Percentiles rank a stretch among this genome's conserved stretches.
phyloP scores from a whole-genome alignment of 2,888 invertebrate species.

The Hydraecia micacea region DNA sequence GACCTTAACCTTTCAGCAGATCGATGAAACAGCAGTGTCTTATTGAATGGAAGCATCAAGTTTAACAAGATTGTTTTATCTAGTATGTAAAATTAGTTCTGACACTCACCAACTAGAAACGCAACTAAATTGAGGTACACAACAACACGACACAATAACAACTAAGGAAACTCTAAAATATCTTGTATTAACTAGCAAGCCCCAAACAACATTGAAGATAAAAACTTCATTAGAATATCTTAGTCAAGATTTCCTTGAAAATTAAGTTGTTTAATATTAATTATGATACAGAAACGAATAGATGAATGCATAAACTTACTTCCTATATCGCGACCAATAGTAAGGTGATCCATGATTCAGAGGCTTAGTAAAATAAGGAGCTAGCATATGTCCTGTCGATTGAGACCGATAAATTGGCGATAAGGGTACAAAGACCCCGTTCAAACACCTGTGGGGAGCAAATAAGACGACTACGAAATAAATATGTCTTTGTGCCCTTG shows the following conservation, averaged over 20 bases:
- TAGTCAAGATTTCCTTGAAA: conserved; percentile 42
- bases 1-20: conserved; percentile 17
- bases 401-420: conserved; percentile 19
- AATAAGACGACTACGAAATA: conserved; percentile 3
- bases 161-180: conserved; percentile 20
- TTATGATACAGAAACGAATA: conserved; percentile 8
- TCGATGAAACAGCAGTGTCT: neutral
- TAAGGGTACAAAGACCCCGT: conserved; percentile 33
- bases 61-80: neutral
- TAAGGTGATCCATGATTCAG: neutral
- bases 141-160: conserved; percentile 1
- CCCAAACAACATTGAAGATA: conserved; percentile 1
- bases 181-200: neutral
- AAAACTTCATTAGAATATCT: conserved; percentile 28
- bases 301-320: neutral
- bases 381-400: conserved; percentile 14
- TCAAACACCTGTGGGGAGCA: conserved; percentile 31
- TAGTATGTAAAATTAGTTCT: neutral
- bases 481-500: conserved; percentile 21
- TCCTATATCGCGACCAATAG: neutral
- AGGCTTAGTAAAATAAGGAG: neutral
- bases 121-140: conserved; percentile 7
- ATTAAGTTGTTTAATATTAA: neutral
- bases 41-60: neutral
- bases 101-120: conserved; percentile 28